Base-by-base conservation (phyloP, 2,888 invertebrate genomes). In the Parnassius apollo region DNA sequence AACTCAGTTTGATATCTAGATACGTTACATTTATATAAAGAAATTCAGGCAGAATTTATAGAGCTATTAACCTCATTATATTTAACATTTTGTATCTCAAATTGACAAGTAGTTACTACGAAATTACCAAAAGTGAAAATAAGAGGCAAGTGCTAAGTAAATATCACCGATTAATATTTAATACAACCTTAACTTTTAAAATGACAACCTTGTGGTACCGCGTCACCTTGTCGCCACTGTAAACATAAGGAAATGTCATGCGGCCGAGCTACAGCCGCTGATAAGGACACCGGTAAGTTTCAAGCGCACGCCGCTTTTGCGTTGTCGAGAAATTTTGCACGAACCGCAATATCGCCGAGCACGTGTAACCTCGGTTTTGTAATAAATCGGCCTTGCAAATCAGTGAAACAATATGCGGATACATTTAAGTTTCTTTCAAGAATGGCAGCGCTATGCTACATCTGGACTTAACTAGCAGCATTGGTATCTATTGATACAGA, bases 341-440 rank as follows among this genome's bases (percentile, higher is more conserved):
- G 82, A 80, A 80, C 76, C 74, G 70, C 74, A 74, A 78, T 84
- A 85, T 78, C 76, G 74, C 65, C 68, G 65, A 65, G 66, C 85
- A 86, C 85, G 86, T 85, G 86, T 82, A 80, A 81, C 81, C 78
- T 84, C 76, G 75, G 68, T 69, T 72, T 69, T 68, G 75, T 75
- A 71, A 73, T 78, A 75, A 72, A 75, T 71, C 69, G 68, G 73
- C 71, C 59, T 68, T 57, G 65, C 59, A 50, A 62, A 56, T 44
- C 64, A 64, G 57, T 59, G 56, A 60, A 61, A 64, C 61, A 61
- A 61, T 64, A 59, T 57, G 60, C 60, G 61, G 60, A 60, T 63
- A 51, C 64, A 52, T 54, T 61, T 57, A 59, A 64, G 57, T 60
- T 64, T 64, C 59, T 56, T 57, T 56, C 50, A 45, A 55, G 45